Conservation (phyloP, 2,113 vertebrate genomes). For the Spizaetus ornatus region DNA sequence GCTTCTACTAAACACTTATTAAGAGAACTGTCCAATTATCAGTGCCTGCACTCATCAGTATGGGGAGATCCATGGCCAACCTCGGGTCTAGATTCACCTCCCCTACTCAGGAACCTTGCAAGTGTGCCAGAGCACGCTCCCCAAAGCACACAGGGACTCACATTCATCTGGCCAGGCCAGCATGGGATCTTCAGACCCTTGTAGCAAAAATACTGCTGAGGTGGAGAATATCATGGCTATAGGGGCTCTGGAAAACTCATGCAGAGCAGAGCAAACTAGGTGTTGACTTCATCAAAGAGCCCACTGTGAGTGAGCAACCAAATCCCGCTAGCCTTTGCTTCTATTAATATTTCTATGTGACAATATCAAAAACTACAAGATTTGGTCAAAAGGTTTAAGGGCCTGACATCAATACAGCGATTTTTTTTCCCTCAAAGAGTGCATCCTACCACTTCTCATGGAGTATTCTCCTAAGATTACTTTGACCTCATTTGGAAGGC, state of each 20-base stretch:
- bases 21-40: not conserved
- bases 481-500: not conserved
- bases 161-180: not conserved
- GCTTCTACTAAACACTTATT: not conserved
- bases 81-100: not conserved
- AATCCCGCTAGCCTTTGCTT: not conserved
- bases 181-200: not conserved
- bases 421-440: not conserved
- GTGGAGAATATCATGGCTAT: fast-evolving
- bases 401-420: not conserved
- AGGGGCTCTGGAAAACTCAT: not conserved
- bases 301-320: not conserved
- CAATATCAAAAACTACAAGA: not conserved
- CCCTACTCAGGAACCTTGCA: not conserved
- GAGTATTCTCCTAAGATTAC: not conserved
- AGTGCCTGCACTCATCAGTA: not conserved
- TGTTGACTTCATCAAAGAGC: not conserved
- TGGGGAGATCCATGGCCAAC: not conserved
- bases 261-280: not conserved
- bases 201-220: not conserved
- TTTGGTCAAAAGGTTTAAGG: not conserved
- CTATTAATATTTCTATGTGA: not conserved
- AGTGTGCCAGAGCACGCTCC: not conserved
- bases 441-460: fast-evolving
- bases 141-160: not conserved